phyloP scores from a whole-genome alignment of 2,113 vertebrate genomes.

The Nicator chloris region DNA sequence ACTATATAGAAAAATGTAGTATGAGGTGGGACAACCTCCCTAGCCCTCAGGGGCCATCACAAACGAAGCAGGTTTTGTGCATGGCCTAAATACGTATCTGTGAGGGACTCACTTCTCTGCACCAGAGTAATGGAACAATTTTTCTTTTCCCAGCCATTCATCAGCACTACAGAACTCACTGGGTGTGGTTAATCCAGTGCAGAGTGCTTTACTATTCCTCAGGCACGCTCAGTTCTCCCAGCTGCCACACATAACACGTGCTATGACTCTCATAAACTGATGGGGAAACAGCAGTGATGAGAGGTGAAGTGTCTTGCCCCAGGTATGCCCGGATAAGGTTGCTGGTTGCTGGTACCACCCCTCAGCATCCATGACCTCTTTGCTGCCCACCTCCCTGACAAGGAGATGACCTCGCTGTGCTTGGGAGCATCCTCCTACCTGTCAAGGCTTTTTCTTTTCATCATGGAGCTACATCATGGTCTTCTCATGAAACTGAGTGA shows the following conservation, averaged over 20 bases:
- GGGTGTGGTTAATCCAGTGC: neutral
- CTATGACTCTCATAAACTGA: neutral
- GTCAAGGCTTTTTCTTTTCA: neutral
- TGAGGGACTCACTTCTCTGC: neutral
- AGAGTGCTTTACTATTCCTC: neutral
- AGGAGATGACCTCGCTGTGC: neutral
- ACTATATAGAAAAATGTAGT: rapidly evolving
- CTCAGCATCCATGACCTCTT: neutral
- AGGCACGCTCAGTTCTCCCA: rapidly evolving
- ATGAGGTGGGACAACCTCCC: too few relatives aligned
- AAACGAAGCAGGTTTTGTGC: neutral
- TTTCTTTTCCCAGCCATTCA: neutral
- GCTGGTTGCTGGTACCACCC: neutral
- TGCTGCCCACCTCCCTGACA: neutral
- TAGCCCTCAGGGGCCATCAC: neutral
- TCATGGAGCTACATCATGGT: rapidly evolving
- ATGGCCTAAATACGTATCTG: rapidly evolving
- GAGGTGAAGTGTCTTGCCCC: neutral
- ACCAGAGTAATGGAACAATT: neutral
- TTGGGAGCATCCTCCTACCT: neutral
- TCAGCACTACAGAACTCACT: neutral
- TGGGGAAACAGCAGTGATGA: neutral
- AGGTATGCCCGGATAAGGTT: neutral
- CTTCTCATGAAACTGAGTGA: neutral
- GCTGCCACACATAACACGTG: rapidly evolving